These are phyloP conservation scores for Oscarella lobularis DNA, from an alignment of 37 sponge, comb jelly and placozoan genomes.

Conservation along the genomic window DNA sequence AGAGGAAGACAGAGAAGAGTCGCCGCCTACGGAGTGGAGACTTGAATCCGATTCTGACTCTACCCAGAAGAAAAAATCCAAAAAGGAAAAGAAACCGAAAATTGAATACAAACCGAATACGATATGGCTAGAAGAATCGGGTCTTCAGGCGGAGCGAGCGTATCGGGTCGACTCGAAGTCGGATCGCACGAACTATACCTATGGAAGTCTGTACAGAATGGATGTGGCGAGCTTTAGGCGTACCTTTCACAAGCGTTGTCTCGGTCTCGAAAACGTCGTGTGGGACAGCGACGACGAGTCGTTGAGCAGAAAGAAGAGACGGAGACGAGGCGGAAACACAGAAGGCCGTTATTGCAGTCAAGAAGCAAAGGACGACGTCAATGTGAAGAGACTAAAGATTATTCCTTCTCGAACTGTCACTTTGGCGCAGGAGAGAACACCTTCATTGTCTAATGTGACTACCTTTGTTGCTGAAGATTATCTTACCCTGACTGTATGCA, in stretches of 20 bases:
- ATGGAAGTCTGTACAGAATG: conserved; percentile 51
- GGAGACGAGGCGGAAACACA: conserved; percentile 9
- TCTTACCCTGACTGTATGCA: neutral
- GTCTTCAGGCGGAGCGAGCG: conserved; percentile 24
- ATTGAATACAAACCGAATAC: neutral
- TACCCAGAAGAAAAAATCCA: neutral
- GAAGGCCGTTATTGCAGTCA: conserved; percentile 26
- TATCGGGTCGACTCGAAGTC: conserved; percentile 40
- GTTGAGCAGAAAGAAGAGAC: neutral
- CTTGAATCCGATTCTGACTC: neutral
- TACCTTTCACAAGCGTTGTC: conserved; percentile 11
- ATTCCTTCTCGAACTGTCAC: neutral
- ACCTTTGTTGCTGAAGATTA: neutral
- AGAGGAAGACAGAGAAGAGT: too few relatives aligned
- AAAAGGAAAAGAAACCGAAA: neutral
- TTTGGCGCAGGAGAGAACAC: neutral
- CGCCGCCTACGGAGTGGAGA: neutral
- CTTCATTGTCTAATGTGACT: too few relatives aligned
- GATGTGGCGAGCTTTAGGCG: conserved; percentile 44
- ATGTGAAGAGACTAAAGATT: conserved; percentile 2
- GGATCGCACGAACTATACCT: conserved; percentile 38
- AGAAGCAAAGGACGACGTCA: neutral
- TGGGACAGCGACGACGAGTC: neutral
- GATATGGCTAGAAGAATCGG: conserved; percentile 46
- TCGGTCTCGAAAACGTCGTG: conserved; percentile 16